Base-by-base conservation (phyloP, 92 coral and sea anemone species). In the Bergia puertoricense region DNA sequence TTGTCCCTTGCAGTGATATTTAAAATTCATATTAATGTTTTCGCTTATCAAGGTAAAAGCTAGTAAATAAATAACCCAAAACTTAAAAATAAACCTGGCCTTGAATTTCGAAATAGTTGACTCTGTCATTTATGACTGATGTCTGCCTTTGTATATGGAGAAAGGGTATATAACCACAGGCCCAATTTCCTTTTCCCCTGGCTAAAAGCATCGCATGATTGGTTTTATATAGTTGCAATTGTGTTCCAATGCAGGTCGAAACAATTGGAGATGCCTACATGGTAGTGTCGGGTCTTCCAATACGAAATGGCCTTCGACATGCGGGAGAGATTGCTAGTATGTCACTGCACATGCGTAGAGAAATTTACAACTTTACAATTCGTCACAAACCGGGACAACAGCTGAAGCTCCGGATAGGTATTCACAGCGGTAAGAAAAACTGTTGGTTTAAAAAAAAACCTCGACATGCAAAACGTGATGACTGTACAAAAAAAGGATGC, bases 191-290 rank as follows among this genome's bases (percentile, higher is more conserved):
- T 30, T 30, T 30, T 30, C 30, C 30, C 59, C 14, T 54, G 3
- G 69, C 6, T 62, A 62, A 18, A 62, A 1, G 30, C 16, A 18
- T 0, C 2, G 30, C 0, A 62, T 48, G 18, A 9, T 46, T 20
- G 13, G 10, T 11, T 84, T 84, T 46, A 45, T 16, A n/a, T 8
- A 50, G 2, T 2, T 69, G 22, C 40, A 56, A 16, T 44, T 30
- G 30, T 82, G 10, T 45, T 71, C 51, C 46, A 45, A 18, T 69
- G 57, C 87, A 97, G 99, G 99, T 97, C 38, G 99, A 97, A 89
- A 96, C 99, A 23, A 96, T 96, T 50, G 99, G 99, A 56, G 99
- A 96, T 86, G 99, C 99, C 15, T 96, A 96, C 89, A 96, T 96
- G 99, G 99, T 96, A 30, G 99, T 95, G 51, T 96, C 98, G 68